Evolutionary conservation across 64 coral and sea anemone species (phyloP), one percentile per base, ranked within the genome.

Genomic region (Actinia tenebrosa): DNA sequence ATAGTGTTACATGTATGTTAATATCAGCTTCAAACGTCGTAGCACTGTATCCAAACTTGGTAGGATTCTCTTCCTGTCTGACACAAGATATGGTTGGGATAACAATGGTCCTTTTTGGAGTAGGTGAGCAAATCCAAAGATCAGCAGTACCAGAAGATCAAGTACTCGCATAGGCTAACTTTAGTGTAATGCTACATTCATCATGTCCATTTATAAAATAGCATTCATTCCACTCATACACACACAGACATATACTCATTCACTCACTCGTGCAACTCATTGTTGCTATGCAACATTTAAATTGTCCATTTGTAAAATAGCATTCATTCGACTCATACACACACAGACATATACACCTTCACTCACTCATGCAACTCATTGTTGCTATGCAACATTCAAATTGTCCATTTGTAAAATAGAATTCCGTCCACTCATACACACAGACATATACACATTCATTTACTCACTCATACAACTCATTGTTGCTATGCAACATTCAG

Each of bases 21-120:
- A 30, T 75, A 75, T 75, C 69, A 9, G 63, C 63, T 66, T 66
- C 20, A 66, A 66, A 37, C 3, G 22, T 72, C 10, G 69, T 42
- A 42, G 26, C 10, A 30, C 26, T 75, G 42, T 66, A 6, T 66
- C 69, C 69, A 75, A 14, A 42, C 69, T 42, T 27, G 23, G 20
- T 4, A 30, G 23, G n/a, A n/a, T 66, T 37, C 26, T 37, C 26
- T 37, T 75, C 69, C 69, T 75, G 10, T 30, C 69, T 75, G 69
- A 75, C 69, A 75, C 69, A 75, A 75, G 69, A 75, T 42, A 75
- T 75, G 69, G 69, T 75, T 75, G 69, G 27, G 42, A 75, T 75
- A 75, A 75, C 23, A 75, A 10, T 75, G 25, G 69, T 75, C 69
- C 69, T 75, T 75, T 68, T n/a, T 75, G 25, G 26, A 75, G 69